These are phyloP conservation scores for Druceiella hillmani DNA, from an alignment of 2,888 invertebrate genomes.

Conservation along the genomic window DNA sequence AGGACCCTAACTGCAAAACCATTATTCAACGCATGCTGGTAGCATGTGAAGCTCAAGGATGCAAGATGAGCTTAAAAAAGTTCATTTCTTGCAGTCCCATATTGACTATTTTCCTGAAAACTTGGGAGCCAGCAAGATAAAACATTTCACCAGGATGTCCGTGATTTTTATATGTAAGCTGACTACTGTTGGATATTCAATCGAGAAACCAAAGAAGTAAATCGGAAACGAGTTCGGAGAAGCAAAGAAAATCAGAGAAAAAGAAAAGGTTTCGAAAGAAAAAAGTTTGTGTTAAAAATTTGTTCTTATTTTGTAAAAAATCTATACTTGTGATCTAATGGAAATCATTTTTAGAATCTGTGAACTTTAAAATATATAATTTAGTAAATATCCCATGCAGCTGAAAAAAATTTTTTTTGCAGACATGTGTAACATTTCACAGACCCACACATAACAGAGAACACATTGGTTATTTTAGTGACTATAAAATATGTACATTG, in stretches of 20 bases:
- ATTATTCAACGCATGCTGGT: slow-evolving; percentile 13
- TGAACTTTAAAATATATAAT: background rate
- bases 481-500: too few relatives aligned
- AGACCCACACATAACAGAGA: too few relatives aligned
- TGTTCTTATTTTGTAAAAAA: background rate
- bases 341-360: background rate
- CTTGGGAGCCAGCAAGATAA: slow-evolving; percentile 1
- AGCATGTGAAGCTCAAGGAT: slow-evolving; percentile 17
- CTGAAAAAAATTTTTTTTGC: background rate
- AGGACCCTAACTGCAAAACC: slow-evolving; percentile 15
- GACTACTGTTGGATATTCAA: too few relatives aligned
- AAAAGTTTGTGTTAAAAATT: background rate
- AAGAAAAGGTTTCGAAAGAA: background rate
- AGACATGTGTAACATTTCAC: background rate
- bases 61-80: slow-evolving; percentile 16
- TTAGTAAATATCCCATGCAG: slow-evolving; percentile 1
- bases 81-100: slow-evolving; percentile 14
- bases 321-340: background rate
- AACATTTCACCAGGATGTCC: background rate
- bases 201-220: too few relatives aligned
- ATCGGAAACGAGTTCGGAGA: too few relatives aligned
- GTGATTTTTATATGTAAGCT: too few relatives aligned
- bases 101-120: slow-evolving; percentile 14
- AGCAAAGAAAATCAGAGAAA: background rate
- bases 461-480: too few relatives aligned